A percentile compares a stretch with the other conserved stretches of the same genome.
Conservation (phyloP, 2,113 vertebrate genomes). For the Indicator maculatus region DNA sequence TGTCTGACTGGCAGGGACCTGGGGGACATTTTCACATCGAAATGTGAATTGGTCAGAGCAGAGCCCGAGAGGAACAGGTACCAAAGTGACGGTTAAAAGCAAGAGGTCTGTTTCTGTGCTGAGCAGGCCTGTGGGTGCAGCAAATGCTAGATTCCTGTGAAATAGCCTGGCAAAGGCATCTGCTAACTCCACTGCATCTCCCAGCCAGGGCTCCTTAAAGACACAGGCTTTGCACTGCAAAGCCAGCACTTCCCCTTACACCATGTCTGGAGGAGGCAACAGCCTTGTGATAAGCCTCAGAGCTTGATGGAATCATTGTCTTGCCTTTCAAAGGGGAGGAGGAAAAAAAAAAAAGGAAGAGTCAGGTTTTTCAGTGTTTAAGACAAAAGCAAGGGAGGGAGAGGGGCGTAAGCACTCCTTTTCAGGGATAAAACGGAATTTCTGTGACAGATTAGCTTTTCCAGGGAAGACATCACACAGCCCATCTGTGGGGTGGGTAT, state of each 20-base stretch:
- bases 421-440: constrained; percentile 33
- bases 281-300: neutral
- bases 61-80: neutral
- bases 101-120: neutral
- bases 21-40: neutral
- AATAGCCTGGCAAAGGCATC: constrained; percentile 25
- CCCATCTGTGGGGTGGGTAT: constrained; percentile 59
- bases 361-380: neutral
- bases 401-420: neutral
- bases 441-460: constrained; percentile 44
- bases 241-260: neutral
- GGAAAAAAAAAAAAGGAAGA: neutral
- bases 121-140: neutral
- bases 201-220: constrained; percentile 29
- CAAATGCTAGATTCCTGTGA: neutral
- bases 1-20: neutral
- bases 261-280: neutral
- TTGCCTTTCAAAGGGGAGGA: neutral
- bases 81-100: accelerated
- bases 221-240: constrained; percentile 3
- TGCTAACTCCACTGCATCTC: neutral
- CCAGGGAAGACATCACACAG: constrained; percentile 36
- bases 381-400: neutral
- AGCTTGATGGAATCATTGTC: neutral
- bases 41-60: neutral